Conservation (phyloP, 92 coral and sea anemone genomes). For the Phenganax stokvisi region DNA sequence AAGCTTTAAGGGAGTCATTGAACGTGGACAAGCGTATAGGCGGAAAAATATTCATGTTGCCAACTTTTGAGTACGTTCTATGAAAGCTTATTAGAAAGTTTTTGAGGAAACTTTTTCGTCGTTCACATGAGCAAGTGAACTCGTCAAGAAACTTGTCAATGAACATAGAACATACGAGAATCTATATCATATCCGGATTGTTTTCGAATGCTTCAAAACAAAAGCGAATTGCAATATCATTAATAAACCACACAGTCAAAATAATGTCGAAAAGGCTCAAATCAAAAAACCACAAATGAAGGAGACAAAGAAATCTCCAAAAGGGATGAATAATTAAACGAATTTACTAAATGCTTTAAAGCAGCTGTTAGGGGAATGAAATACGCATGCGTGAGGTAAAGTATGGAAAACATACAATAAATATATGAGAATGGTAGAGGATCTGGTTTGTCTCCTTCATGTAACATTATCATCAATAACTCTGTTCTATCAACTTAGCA, state of each 20-base stretch:
- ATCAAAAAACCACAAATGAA: not conserved
- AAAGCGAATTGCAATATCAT: not conserved
- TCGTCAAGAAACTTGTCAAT: too few species aligned
- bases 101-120: too few species aligned
- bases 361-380: not conserved
- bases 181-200: not conserved
- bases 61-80: too few species aligned
- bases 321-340: conserved; percentile 3
- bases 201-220: not conserved
- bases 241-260: not conserved
- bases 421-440: conserved; percentile 17
- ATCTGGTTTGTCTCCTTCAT: not conserved
- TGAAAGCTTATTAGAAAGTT: too few species aligned
- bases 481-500: conserved; percentile 13
- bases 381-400: conserved; percentile 9
- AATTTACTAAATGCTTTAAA: not conserved
- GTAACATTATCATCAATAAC: not conserved
- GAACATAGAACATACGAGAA: too few species aligned
- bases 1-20: not conserved
- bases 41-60: too few species aligned
- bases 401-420: not conserved
- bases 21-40: not conserved
- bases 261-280: not conserved
- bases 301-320: not conserved
- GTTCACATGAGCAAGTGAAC: too few species aligned